phyloP scores from a whole-genome alignment of 2,888 invertebrate species.

The Parasteatoda lunata region DNA sequence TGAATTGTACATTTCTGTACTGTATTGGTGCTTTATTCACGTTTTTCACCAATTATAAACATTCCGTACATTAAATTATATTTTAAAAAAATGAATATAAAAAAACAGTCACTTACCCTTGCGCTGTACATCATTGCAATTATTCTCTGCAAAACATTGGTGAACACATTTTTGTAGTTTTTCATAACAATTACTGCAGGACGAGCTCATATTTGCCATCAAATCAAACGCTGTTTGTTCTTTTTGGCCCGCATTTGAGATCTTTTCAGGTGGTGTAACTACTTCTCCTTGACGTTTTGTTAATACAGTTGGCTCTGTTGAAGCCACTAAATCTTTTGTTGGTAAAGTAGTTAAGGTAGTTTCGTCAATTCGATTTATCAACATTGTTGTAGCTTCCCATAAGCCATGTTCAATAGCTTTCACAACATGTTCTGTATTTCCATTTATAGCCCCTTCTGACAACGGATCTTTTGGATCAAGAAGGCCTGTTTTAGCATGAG shows the following conservation, averaged over 20 bases:
- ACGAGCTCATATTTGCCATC: slow-evolving; percentile 32
- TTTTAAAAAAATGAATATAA: background rate
- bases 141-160: slow-evolving; percentile 25
- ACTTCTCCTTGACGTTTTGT: slow-evolving; percentile 23
- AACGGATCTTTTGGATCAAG: slow-evolving; percentile 9
- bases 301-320: background rate
- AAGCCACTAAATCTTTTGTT: background rate
- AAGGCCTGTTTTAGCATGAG: slow-evolving; percentile 37
- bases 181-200: slow-evolving; percentile 50
- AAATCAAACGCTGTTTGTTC: background rate
- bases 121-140: slow-evolving; percentile 51
- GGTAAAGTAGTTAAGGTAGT: background rate
- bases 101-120: slow-evolving; percentile 24
- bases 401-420: slow-evolving; percentile 46
- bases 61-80: background rate
- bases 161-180: slow-evolving; percentile 38
- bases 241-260: background rate
- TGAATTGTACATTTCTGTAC: no score
- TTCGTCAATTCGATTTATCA: slow-evolving; percentile 24
- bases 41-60: no score
- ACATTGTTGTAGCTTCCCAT: slow-evolving; percentile 51
- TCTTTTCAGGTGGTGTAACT: background rate
- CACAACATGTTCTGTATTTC: slow-evolving; percentile 30
- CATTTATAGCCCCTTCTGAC: slow-evolving; percentile 3
- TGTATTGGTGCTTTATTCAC: no score